Conservation (phyloP, 2,113 vertebrate genomes). For the Anoura caudifer region DNA sequence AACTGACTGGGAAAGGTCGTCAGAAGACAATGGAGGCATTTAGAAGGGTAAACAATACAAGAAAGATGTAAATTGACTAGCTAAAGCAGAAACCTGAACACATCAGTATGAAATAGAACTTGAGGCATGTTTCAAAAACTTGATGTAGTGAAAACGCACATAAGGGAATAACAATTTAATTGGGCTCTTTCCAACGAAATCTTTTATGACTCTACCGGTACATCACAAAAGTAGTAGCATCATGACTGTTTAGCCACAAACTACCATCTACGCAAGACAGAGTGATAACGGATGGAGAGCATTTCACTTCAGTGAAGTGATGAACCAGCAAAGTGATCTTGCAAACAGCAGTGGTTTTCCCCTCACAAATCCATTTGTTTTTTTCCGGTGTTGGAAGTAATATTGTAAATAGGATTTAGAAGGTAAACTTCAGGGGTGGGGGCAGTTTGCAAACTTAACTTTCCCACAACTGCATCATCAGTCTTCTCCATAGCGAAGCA, state of each 20-base stretch:
- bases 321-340: neutral
- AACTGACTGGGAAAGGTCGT: neutral
- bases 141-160: neutral
- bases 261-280: neutral
- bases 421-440: fast-evolving
- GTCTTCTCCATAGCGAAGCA: neutral
- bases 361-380: neutral
- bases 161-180: conserved; percentile 43
- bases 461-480: neutral
- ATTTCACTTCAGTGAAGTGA: neutral
- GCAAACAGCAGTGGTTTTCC: neutral
- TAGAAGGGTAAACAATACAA: neutral
- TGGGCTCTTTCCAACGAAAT: conserved; percentile 30
- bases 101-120: neutral
- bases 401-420: neutral
- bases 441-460: neutral
- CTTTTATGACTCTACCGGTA: conserved; percentile 3
- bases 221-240: neutral
- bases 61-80: neutral
- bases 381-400: neutral
- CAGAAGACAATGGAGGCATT: neutral
- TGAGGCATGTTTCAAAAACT: neutral
- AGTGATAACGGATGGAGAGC: neutral
- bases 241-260: neutral
- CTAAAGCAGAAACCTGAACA: neutral